Evolutionary conservation across 2,888 invertebrate species (phyloP).

Genomic region (Parasteatoda lunata): DNA sequence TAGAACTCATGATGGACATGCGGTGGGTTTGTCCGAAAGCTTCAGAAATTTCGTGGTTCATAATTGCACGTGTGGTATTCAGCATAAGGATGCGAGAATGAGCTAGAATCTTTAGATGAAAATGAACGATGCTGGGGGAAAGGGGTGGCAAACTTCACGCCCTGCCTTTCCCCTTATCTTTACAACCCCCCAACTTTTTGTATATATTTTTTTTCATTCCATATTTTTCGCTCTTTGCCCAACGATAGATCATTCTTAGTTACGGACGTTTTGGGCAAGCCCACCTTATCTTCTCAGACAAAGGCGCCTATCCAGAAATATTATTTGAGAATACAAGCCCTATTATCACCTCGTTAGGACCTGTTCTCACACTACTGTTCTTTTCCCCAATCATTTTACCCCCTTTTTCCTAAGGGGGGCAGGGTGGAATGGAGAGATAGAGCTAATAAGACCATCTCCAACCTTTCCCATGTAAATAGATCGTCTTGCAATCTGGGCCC

Average conservation of each 20-base stretch:
- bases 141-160: slow-evolving; percentile 46
- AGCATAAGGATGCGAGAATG: slow-evolving; percentile 42
- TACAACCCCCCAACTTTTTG: background rate
- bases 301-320: slow-evolving; percentile 59
- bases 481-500: slow-evolving; percentile 32
- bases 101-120: slow-evolving; percentile 22
- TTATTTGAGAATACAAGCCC: slow-evolving; percentile 60
- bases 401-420: slow-evolving; percentile 5
- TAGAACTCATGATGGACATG: slow-evolving; percentile 15
- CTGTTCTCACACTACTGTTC: slow-evolving; percentile 67
- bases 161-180: slow-evolving; percentile 24
- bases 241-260: slow-evolving; percentile 63
- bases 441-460: slow-evolving; percentile 41
- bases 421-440: background rate
- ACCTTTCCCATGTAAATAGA: slow-evolving; percentile 38
- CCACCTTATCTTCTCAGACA: slow-evolving; percentile 67
- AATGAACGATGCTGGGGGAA: slow-evolving; percentile 7
- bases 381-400: slow-evolving; percentile 1
- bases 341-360: slow-evolving; percentile 68
- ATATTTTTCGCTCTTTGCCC: slow-evolving; percentile 19
- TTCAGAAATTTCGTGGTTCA: slow-evolving; percentile 49
- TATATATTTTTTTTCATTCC: slow-evolving; percentile 3
- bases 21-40: slow-evolving; percentile 54
- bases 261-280: slow-evolving; percentile 55
- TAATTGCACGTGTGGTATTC: slow-evolving; percentile 57